Percentiles rank a stretch among this genome's conserved stretches.
Conservation (phyloP, 2,113 vertebrate species). For the Thinocorus orbignyianus region DNA sequence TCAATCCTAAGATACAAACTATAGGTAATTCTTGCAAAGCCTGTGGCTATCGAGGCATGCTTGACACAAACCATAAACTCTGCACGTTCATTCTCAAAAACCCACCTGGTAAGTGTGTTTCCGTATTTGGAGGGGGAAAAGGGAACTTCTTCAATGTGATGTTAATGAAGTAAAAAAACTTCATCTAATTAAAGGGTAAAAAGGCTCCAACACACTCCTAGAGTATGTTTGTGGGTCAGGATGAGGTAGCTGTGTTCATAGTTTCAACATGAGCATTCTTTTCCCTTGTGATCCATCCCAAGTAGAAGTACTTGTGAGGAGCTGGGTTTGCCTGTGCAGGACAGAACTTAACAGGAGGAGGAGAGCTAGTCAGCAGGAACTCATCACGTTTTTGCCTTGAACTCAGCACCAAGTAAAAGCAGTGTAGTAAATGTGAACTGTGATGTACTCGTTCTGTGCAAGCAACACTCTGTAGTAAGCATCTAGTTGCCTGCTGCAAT, state of each 20-base stretch:
- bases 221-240: not conserved
- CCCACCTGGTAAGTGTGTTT: constrained; percentile 88
- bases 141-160: not conserved
- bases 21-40: constrained; percentile 99
- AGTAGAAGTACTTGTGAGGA: not conserved
- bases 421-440: rapidly evolving
- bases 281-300: not conserved
- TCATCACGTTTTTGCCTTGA: not conserved
- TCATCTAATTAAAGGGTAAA: not conserved
- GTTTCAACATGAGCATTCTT: not conserved
- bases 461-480: constrained; percentile 84
- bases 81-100: constrained; percentile 99
- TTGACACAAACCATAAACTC: constrained; percentile 98
- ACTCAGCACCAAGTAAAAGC: not conserved
- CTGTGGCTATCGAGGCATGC: constrained; percentile 98
- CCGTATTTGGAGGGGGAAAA: not conserved
- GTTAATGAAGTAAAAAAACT: not conserved
- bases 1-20: constrained; percentile 99
- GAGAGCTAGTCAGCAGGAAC: not conserved
- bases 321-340: not conserved
- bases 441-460: constrained; percentile 20
- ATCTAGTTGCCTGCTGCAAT: constrained; percentile 76
- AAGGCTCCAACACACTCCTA: not conserved
- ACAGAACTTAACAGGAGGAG: not conserved
- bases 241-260: not conserved